Percentiles rank a stretch among this genome's conserved stretches.
Conservation (phyloP, 1,140 invertebrate species). For the Caenorhabditis remanei region DNA sequence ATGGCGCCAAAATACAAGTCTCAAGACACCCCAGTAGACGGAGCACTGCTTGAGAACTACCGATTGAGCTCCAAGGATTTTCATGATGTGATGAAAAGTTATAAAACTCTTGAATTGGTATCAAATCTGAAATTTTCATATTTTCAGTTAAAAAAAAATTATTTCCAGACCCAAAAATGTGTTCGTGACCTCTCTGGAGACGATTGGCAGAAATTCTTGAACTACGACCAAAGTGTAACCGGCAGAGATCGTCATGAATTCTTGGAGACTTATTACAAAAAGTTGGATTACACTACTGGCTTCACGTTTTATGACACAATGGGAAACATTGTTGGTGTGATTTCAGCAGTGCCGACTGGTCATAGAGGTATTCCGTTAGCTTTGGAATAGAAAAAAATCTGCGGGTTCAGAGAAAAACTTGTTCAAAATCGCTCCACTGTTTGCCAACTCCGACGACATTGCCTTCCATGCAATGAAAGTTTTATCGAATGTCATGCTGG, state of each 20-base stretch:
- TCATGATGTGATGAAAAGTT: neutral
- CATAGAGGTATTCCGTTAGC: neutral
- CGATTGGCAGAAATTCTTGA: conserved; percentile 9
- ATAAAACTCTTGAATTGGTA: neutral
- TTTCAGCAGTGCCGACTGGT: conserved; percentile 28
- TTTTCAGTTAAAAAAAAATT: too few relatives aligned
- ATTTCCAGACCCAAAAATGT: neutral
- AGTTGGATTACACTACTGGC: conserved; percentile 29
- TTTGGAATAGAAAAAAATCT: neutral
- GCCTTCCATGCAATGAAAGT: conserved; percentile 37
- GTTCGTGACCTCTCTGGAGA: conserved; percentile 22
- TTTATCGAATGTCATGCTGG: neutral
- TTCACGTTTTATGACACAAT: conserved; percentile 4
- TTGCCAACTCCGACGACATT: conserved; percentile 12
- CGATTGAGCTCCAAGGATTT: neutral
- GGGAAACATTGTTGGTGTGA: conserved; percentile 20
- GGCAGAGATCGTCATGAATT: conserved; percentile 55
- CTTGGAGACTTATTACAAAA: conserved; percentile 37
- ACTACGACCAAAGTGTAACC: conserved; percentile 44
- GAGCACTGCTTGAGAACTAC: conserved; percentile 33
- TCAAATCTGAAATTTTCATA: neutral
- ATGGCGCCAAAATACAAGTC: conserved; percentile 53
- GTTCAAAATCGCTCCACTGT: conserved; percentile 16
- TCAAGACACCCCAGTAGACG: conserved; percentile 32
- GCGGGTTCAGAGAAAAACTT: neutral